Conservation (phyloP, 2,888 invertebrate species). For the Eupithecia pulchellata region DNA sequence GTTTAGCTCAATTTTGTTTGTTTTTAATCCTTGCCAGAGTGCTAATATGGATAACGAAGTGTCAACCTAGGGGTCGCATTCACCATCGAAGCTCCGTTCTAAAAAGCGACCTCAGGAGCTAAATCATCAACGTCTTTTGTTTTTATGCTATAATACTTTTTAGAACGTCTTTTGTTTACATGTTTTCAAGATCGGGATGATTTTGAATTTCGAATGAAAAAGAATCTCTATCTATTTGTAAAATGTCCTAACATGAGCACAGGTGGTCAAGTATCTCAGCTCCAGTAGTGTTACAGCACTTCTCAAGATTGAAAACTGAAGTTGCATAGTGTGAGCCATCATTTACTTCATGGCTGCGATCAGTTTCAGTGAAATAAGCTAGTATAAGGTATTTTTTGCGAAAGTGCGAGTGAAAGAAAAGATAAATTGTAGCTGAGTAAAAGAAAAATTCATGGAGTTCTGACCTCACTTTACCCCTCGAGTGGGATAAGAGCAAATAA, state of each 20-base stretch:
- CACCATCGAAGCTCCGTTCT: not conserved
- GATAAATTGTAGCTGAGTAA: not conserved
- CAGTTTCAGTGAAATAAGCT: not conserved
- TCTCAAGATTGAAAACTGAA: slow-evolving; percentile 36
- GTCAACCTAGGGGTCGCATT: slow-evolving; percentile 23
- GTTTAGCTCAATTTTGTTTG: slow-evolving; percentile 53
- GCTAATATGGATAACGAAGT: slow-evolving; percentile 46
- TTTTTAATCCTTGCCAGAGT: slow-evolving; percentile 52
- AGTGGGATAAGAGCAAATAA: not conserved
- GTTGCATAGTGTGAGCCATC: not conserved
- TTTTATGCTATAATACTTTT: not conserved
- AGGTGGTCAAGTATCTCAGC: slow-evolving; percentile 26
- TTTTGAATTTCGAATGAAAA: not conserved
- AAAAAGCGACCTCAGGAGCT: not conserved
- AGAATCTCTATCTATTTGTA: not conserved
- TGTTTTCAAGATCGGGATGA: not conserved
- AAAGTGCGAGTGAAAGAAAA: not conserved
- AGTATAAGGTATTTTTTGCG: not conserved
- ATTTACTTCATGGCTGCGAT: not conserved
- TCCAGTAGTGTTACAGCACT: slow-evolving; percentile 23
- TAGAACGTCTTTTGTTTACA: no score
- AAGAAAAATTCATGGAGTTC: no score
- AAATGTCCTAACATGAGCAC: slow-evolving; percentile 12
- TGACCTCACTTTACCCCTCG: no score
- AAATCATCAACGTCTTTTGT: not conserved